Base-by-base conservation (phyloP, 2,888 invertebrate species). In the Alloplasta piceator region DNA sequence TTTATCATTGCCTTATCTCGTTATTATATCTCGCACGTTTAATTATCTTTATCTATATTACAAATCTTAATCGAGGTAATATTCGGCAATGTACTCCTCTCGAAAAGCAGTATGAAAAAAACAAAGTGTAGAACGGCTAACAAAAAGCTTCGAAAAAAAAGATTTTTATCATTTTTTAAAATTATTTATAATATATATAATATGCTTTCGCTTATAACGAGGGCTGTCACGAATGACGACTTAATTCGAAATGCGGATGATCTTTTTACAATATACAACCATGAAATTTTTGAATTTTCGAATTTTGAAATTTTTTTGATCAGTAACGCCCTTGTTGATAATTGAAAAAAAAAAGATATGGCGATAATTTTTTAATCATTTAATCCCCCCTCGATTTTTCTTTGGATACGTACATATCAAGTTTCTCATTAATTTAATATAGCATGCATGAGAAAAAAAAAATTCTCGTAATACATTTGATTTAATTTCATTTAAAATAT, bases 31-130 rank as follows among this genome's bases (percentile, higher is more conserved):
- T 63, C 46, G 26, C 26, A 26, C 26, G 26, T 26, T 14, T 39
- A 46, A 72, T 60, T 38, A 63, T 50, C 26, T 64, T 63, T 50
- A 64, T 75, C 58, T 81, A 81, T 76, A 52, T 78, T 81, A 83
- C 76, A 83, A 68, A 73, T 72, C 63, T 76, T 76, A 48, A 61
- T 77, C 70, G 83, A 83, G 83, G 81, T 81, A 83, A 83, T 78
- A 79, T 64, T 83, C 79, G 83, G 79, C 81, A 73, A 73, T 66
- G 72, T 80, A 73, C 63, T 71, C 67, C 6, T 14, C 38, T 36
- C 36, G 36, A 48, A 56, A 76, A 80, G 67, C 43, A 68, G 67
- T 73, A 78, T 46, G 70, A 64, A 74, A 74, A 26, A 26, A 26
- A 26, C 39, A 26, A 70, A 60, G 39, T 38, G 38, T 50, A 6